Percentiles rank a stretch among this genome's conserved stretches.
Conservation (phyloP, 1,140 invertebrate species). For the Dysdera silvatica region DNA sequence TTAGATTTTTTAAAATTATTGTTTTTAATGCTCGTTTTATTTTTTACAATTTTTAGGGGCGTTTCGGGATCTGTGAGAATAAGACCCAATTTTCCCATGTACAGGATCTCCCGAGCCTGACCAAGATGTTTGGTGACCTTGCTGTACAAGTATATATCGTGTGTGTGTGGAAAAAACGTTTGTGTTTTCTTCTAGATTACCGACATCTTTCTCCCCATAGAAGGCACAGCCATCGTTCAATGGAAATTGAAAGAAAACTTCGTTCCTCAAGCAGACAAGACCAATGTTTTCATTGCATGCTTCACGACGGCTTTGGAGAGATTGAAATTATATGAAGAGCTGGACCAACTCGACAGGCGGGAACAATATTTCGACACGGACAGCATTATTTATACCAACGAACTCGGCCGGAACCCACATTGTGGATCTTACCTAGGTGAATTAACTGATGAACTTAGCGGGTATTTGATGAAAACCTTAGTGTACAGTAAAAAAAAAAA, state of each 20-base stretch:
- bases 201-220: neutral
- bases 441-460: neutral
- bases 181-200: too few species aligned
- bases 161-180: too few species aligned
- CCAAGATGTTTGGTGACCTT: too few species aligned
- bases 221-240: neutral
- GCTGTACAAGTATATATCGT: too few species aligned
- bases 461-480: neutral
- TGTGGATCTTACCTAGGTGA: neutral
- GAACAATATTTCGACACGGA: neutral
- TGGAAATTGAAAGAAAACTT: neutral
- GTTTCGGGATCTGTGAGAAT: too few species aligned
- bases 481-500: conserved; percentile 1
- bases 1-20: too few species aligned
- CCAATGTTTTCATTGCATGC: neutral
- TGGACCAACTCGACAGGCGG: neutral
- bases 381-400: neutral
- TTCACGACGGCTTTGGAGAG: neutral
- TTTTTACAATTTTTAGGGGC: too few species aligned
- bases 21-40: too few species aligned
- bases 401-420: neutral
- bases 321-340: neutral
- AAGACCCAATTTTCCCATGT: too few species aligned
- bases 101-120: too few species aligned
- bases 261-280: neutral